Percentiles rank a stretch among this genome's conserved stretches.
phyloP scores from a whole-genome alignment of 64 coral and sea anemone species.

The Catalaphyllia jardinei region DNA sequence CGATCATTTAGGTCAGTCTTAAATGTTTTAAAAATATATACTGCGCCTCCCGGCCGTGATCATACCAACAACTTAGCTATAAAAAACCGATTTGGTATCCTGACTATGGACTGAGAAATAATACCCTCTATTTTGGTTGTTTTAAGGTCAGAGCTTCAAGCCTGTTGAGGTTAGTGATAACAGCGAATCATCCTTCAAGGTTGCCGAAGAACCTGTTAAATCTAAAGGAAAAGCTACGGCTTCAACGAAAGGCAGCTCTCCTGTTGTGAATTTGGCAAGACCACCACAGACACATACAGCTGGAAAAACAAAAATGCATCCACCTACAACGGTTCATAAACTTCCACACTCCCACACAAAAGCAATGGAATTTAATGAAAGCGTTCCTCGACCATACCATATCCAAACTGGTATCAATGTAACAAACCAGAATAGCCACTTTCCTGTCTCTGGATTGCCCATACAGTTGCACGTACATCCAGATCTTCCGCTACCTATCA shows the following conservation, averaged over 20 bases:
- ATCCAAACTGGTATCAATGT: not conserved
- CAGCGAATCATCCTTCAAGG: conserved; percentile 24
- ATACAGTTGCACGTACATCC: not conserved
- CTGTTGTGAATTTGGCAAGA: not conserved
- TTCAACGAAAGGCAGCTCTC: not conserved
- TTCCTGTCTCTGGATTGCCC: not conserved
- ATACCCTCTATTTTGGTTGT: not conserved
- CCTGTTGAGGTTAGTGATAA: conserved; percentile 30
- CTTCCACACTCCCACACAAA: not conserved
- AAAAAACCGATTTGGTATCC: not conserved
- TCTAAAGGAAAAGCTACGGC: not conserved
- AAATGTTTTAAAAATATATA: not conserved
- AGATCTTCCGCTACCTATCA: not conserved
- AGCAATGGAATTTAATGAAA: not conserved
- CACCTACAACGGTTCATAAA: not conserved
- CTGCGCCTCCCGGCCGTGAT: not conserved
- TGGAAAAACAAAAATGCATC: not conserved
- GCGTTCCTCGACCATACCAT: not conserved
- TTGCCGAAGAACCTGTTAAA: not conserved
- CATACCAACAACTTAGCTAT: not conserved
- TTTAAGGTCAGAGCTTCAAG: conserved; percentile 36
- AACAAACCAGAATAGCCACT: not conserved
- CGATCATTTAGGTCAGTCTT: conserved; percentile 64
- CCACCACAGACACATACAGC: not conserved
- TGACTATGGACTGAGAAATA: not conserved